These are phyloP conservation scores for Atta colombica DNA, from an alignment of 1,140 invertebrate species.

Conservation along the genomic window DNA sequence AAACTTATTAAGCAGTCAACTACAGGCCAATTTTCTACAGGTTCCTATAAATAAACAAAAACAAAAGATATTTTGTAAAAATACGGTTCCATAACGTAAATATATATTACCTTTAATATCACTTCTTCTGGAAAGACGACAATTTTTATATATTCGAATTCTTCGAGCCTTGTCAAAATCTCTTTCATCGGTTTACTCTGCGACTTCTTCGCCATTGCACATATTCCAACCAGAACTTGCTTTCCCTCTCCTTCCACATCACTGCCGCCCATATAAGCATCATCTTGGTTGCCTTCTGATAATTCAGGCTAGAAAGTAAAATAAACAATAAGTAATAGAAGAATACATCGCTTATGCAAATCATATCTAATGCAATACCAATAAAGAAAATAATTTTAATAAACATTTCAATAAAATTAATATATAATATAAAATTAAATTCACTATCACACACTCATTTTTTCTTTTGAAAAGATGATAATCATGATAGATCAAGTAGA, in stretches of 20 bases:
- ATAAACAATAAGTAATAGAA: slow-evolving; percentile 10
- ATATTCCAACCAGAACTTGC: slow-evolving; percentile 97
- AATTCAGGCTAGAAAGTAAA: slow-evolving; percentile 89
- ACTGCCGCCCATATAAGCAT: slow-evolving; percentile 82
- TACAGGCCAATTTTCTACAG: slow-evolving; percentile 99
- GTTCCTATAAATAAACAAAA: slow-evolving; percentile 89
- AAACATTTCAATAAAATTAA: not conserved
- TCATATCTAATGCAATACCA: slow-evolving; percentile 2
- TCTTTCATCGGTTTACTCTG: slow-evolving; percentile 99
- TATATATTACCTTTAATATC: slow-evolving; percentile 92
- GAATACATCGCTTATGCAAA: not conserved
- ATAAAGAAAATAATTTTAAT: slow-evolving; percentile 39
- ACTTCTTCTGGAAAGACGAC: slow-evolving; percentile 97
- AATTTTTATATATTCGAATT: slow-evolving; percentile 98
- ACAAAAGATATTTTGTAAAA: slow-evolving; percentile 11
- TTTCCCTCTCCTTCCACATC: slow-evolving; percentile 89
- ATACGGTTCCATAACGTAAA: not conserved
- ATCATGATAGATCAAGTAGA: not conserved
- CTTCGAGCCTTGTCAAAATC: slow-evolving; percentile 96
- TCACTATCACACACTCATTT: slow-evolving; percentile 32
- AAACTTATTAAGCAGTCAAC: slow-evolving; percentile 99
- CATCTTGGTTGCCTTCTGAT: slow-evolving; percentile 89
- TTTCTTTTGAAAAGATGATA: not conserved
- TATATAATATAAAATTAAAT: slow-evolving; percentile 38
- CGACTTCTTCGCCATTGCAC: slow-evolving; percentile 99